A percentile compares a stretch with the other conserved stretches of the same genome.
Conservation (phyloP, 1,140 invertebrate species). For the Druon quercuslanigerum region DNA sequence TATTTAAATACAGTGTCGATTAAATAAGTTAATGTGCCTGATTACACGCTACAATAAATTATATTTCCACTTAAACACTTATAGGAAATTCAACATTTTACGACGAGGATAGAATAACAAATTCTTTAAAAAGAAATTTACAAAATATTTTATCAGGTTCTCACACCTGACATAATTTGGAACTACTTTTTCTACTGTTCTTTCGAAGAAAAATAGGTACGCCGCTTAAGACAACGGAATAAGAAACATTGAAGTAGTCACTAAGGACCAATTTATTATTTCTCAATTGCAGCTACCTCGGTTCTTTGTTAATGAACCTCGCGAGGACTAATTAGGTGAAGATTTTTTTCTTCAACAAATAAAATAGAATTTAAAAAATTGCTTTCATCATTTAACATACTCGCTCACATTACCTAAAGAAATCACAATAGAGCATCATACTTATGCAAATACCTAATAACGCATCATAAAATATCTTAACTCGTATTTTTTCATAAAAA, state of each 20-base stretch:
- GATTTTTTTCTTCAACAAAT: not conserved
- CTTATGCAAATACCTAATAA: not conserved
- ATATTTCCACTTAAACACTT: not conserved
- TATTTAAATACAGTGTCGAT: not conserved
- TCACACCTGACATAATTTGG: not conserved
- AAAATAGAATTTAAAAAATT: slow-evolving; percentile 2
- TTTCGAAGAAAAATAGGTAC: not conserved
- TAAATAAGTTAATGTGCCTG: not conserved
- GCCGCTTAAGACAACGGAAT: not conserved
- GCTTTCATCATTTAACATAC: not conserved
- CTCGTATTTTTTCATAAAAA: too few species aligned
- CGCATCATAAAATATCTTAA: too few species aligned
- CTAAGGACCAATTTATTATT: slow-evolving; percentile 18
- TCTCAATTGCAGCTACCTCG: not conserved
- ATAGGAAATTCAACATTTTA: not conserved
- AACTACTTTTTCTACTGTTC: not conserved
- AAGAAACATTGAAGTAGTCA: not conserved
- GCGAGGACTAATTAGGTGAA: not conserved
- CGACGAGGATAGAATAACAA: not conserved
- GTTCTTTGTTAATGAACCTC: slow-evolving; percentile 1
- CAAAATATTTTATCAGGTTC: not conserved
- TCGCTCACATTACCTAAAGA: too few species aligned
- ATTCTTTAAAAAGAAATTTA: not conserved
- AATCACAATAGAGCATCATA: slow-evolving; percentile 9
- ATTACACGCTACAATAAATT: not conserved